Evolutionary conservation across 1,140 invertebrate genomes (phyloP), one percentile per base, ranked within the genome.

Genomic region (Papilio polyxenes): DNA sequence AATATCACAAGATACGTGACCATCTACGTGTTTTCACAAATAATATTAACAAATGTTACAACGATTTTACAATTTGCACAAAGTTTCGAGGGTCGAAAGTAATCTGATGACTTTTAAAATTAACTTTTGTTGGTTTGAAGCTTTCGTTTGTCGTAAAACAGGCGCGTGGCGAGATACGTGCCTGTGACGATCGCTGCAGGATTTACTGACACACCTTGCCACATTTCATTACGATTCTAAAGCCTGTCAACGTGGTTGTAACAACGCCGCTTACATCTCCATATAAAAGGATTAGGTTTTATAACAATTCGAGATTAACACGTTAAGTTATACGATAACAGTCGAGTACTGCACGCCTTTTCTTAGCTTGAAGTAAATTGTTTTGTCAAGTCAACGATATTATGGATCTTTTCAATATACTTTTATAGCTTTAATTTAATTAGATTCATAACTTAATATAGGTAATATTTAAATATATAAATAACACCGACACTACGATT

Each of bases 71-170:
- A 82, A 82, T 85, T 88, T 88, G 87, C 85, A 84, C 87, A 88
- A 90, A 83, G 81, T 81, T 88, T 87, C 69, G 79, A 85, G 85
- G 82, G 85, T 86, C 83, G 69, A 69, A 80, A 81, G 86, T 91
- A 92, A 92, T 92, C 90, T 88, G 89, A 84, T 92, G 87, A 92
- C 88, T 88, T 90, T 92, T 89, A 87, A 90, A 89, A 89, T 91
- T 91, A 90, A 88, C 86, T 88, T 89, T 91, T 93, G 91, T 92
- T 89, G 86, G 81, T 89, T 90, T 85, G 83, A 84, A 83, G 82
- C 80, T 82, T 85, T 82, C 81, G 85, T 85, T 69, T 85, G 85
- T 85, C 75, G 84, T 89, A 91, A 91, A 90, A 83, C 83, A 59
- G 76, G 83, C 84, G 87, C 88, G 87, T 85, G 86, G 76, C 75